These are phyloP conservation scores for Pomacea maculata DNA, from an alignment of 1,140 invertebrate species.

Conservation along the genomic window DNA sequence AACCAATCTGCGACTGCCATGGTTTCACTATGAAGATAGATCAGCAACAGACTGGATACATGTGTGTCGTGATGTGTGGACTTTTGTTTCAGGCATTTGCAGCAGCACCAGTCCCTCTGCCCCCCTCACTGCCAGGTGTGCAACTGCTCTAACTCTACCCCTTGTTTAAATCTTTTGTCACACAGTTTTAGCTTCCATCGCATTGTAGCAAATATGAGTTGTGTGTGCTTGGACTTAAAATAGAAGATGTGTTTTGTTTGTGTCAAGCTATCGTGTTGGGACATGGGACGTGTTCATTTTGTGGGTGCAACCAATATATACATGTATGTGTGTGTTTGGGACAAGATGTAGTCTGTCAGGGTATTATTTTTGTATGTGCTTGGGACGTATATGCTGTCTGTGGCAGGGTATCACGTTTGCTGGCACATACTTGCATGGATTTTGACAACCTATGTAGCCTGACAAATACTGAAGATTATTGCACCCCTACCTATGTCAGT, in stretches of 20 bases:
- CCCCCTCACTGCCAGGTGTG: slow-evolving; percentile 41
- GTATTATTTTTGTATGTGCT: too few relatives aligned
- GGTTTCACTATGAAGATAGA: slow-evolving; percentile 39
- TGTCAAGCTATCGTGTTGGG: too few relatives aligned
- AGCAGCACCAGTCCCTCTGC: slow-evolving; percentile 33
- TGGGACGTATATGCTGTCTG: too few relatives aligned
- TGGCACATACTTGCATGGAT: slow-evolving; percentile 29
- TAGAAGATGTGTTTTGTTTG: too few relatives aligned
- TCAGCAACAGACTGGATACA: slow-evolving; percentile 40
- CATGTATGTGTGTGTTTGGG: too few relatives aligned
- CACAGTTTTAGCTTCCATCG: too few relatives aligned
- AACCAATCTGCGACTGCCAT: slow-evolving; percentile 43
- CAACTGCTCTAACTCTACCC: not conserved
- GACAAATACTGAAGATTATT: slow-evolving; percentile 32
- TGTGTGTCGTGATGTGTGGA: slow-evolving; percentile 49
- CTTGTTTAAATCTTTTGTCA: too few relatives aligned
- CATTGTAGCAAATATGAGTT: too few relatives aligned
- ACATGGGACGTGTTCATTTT: too few relatives aligned
- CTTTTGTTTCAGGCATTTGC: slow-evolving; percentile 37
- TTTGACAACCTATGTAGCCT: slow-evolving; percentile 50
- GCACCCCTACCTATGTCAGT: slow-evolving; percentile 49
- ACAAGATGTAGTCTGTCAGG: too few relatives aligned
- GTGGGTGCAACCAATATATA: too few relatives aligned
- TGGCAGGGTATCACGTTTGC: slow-evolving; percentile 32
- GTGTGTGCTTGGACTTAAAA: too few relatives aligned